Conservation (phyloP, 2,113 vertebrate genomes). For the Nipponia nippon region DNA sequence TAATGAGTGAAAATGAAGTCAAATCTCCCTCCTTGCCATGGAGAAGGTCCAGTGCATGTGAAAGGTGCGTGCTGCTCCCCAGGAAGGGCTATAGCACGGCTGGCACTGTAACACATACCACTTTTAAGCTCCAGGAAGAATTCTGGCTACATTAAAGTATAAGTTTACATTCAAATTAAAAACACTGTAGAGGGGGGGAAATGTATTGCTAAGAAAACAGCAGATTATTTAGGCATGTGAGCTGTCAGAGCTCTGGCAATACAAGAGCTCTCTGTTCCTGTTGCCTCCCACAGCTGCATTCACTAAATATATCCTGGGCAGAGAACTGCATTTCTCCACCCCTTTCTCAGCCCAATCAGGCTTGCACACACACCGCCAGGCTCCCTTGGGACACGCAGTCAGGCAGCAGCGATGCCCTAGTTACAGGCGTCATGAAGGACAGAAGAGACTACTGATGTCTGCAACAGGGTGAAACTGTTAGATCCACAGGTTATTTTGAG, state of each 20-base stretch:
- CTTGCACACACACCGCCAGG: not conserved
- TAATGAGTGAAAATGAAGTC: not conserved
- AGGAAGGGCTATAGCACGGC: not conserved
- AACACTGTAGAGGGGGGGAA: not conserved
- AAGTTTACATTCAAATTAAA: not conserved
- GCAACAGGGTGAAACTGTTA: not conserved
- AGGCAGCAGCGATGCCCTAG: conserved; percentile 8
- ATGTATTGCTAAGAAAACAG: not conserved
- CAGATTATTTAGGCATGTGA: conserved; percentile 21
- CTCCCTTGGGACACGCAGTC: not conserved
- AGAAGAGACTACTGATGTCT: not conserved
- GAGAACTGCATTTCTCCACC: conserved; percentile 49
- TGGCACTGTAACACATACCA: not conserved
- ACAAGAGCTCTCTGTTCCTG: conserved; percentile 44
- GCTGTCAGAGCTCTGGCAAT: not conserved
- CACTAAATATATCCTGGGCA: conserved; percentile 61
- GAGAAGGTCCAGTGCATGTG: not conserved
- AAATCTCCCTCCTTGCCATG: not conserved
- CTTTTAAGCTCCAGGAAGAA: not conserved
- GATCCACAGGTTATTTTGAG: not conserved
- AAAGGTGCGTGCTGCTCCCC: not conserved
- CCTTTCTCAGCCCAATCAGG: conserved; percentile 25
- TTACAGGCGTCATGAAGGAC: not conserved
- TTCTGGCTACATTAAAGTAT: not conserved
- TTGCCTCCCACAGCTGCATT: conserved; percentile 58